phyloP scores from a whole-genome alignment of 2,888 invertebrate species.

The Drosophila formosana region DNA sequence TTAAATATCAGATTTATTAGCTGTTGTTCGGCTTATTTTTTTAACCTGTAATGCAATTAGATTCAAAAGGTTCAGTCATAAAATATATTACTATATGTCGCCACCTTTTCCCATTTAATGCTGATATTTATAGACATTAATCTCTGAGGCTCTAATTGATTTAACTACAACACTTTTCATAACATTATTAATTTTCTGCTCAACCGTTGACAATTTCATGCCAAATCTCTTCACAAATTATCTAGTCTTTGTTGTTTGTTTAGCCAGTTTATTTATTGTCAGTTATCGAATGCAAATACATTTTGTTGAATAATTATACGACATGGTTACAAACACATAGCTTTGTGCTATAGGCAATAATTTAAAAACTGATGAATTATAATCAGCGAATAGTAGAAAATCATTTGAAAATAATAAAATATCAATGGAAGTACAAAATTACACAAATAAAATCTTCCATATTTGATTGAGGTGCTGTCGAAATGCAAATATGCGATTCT shows the following conservation, averaged over 20 bases:
- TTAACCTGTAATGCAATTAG: not conserved
- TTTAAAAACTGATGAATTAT: too few relatives aligned
- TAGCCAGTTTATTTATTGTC: not conserved
- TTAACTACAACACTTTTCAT: too few relatives aligned
- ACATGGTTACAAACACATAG: too few relatives aligned
- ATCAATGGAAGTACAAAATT: not conserved
- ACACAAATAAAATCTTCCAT: not conserved
- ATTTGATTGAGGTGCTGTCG: not conserved
- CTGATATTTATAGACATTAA: too few relatives aligned
- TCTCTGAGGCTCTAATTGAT: too few relatives aligned
- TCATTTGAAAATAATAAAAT: too few relatives aligned
- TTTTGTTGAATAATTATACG: not conserved
- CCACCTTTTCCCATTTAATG: too few relatives aligned
- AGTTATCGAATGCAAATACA: not conserved
- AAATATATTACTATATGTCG: too few relatives aligned
- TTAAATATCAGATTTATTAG: not conserved
- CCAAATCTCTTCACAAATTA: not conserved
- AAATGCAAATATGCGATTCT: slow-evolving; percentile 5
- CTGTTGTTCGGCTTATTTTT: not conserved
- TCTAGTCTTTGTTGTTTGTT: not conserved
- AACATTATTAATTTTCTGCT: not conserved
- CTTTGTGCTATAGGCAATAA: too few relatives aligned
- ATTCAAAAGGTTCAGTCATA: not conserved
- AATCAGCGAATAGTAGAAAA: too few relatives aligned
- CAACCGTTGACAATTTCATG: not conserved